Evolutionary conservation across 2,113 vertebrate genomes (phyloP).

Genomic region (Tachysurus vachellii): DNA sequence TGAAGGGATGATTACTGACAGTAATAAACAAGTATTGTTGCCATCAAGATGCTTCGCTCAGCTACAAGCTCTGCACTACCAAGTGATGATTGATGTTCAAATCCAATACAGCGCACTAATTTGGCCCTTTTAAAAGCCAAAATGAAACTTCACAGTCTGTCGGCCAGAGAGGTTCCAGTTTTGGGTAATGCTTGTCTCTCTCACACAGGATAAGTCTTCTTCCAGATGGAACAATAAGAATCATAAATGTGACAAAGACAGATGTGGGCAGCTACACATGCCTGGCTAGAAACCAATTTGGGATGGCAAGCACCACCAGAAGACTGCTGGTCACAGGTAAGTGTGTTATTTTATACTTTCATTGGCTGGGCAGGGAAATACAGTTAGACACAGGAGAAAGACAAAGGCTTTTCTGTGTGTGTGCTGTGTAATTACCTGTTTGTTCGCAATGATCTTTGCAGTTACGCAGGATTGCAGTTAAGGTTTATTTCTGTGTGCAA

Average conservation of each 20-base stretch:
- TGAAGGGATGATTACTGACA: slow-evolving; percentile 33
- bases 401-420: slow-evolving; percentile 4
- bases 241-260: slow-evolving; percentile 84
- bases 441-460: slow-evolving; percentile 45
- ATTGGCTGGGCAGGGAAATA: neutral
- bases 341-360: slow-evolving; percentile 39
- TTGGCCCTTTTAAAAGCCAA: slow-evolving; percentile 1
- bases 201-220: slow-evolving; percentile 76
- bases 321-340: slow-evolving; percentile 85
- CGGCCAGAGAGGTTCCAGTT: slow-evolving; percentile 30
- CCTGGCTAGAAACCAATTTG: slow-evolving; percentile 87
- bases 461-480: slow-evolving; percentile 45
- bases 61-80: slow-evolving; percentile 2
- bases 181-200: slow-evolving; percentile 15
- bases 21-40: slow-evolving; percentile 35
- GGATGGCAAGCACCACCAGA: slow-evolving; percentile 83
- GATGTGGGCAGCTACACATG: slow-evolving; percentile 87
- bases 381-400: neutral
- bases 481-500: slow-evolving; percentile 39
- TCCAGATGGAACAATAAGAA: slow-evolving; percentile 80
- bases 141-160: slow-evolving; percentile 30
- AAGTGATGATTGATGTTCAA: slow-evolving; percentile 35
- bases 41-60: slow-evolving; percentile 18
- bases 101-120: slow-evolving; percentile 38
- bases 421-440: slow-evolving; percentile 46